Evolutionary conservation across 2,888 invertebrate genomes (phyloP).

Genomic region (Diadegma fenestrale): DNA sequence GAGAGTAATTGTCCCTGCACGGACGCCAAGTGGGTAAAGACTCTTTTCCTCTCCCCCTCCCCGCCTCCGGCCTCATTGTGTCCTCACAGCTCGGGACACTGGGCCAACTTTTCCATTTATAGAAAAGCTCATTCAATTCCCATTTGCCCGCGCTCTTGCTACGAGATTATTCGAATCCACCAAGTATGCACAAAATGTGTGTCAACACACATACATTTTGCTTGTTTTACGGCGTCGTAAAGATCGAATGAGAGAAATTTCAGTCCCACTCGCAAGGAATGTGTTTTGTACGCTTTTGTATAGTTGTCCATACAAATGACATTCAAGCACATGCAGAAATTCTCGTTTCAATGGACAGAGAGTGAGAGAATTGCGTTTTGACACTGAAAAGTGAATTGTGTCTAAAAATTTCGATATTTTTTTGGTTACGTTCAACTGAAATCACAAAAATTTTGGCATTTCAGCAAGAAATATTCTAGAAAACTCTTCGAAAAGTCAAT

Average conservation of each 20-base stretch:
- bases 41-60: background rate
- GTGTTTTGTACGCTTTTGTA: conserved; percentile 14
- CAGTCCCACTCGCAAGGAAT: background rate
- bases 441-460: too few species aligned
- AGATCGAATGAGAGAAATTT: conserved; percentile 42
- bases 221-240: conserved; percentile 6
- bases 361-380: background rate
- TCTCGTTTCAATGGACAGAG: too few species aligned
- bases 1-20: conserved; percentile 29
- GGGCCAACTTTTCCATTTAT: conserved; percentile 34
- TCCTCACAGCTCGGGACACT: background rate
- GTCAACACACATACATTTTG: background rate
- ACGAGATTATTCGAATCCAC: conserved; percentile 30
- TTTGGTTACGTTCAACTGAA: too few species aligned
- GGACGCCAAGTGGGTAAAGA: conserved; percentile 26
- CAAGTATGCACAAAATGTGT: background rate
- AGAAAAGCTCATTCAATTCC: conserved; percentile 39
- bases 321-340: background rate
- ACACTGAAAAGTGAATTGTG: too few species aligned
- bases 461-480: too few species aligned
- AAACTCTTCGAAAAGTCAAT: too few species aligned
- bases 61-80: background rate
- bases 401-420: too few species aligned
- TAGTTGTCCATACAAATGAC: conserved; percentile 37
- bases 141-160: conserved; percentile 6